Evolutionary conservation across 2,113 vertebrate species (phyloP), one percentile per base, ranked within the genome.

Genomic region (Alethe castanea): DNA sequence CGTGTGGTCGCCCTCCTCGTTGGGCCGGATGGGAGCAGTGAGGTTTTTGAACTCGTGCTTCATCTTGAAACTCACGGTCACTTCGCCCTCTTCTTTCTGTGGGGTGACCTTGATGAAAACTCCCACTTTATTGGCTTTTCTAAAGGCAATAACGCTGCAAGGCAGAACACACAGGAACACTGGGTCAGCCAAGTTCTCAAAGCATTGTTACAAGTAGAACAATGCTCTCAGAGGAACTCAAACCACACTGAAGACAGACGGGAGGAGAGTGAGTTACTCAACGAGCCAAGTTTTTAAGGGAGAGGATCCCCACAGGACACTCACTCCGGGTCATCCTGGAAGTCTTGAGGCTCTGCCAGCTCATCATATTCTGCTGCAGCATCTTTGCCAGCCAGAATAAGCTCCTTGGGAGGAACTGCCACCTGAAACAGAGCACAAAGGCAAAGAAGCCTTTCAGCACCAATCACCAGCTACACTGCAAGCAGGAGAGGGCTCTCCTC

Each of bases 31-130:
- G 14, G 99, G 99, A 77, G 98, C 98, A 0, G 99, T 98, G 11
- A 99, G 98, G 97, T 99, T 99, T 94, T 98, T 98, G 96, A 99
- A 99, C 97, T 99, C 99, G 2, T 99, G 99, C 65, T 99, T 98
- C 96, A 99, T 98, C 98, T 99, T 99, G 95, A 99, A 99, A 62
- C 99, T 99, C 87, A 99, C 98, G 2, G 98, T 98, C 96, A 99
- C 99, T 33, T 99, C 98, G 0, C 96, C 99, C 57, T 98, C 98
- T 70, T 99, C 99, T 60, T 97, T 98, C 94, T 99, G 99, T 4
- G 99, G 99, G 57, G 98, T 98, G 84, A 99, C 99, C 97, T 99
- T 99, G 98, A 99, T 99, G 98, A 99, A 99, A 97, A 99, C 98
- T 65, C 99, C 99, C 28, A 99, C 99, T 97, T 99, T 99, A 92